These are phyloP conservation scores for Corythornis madagascariensis DNA, from an alignment of 2,113 vertebrate genomes.

Conservation along the genomic window DNA sequence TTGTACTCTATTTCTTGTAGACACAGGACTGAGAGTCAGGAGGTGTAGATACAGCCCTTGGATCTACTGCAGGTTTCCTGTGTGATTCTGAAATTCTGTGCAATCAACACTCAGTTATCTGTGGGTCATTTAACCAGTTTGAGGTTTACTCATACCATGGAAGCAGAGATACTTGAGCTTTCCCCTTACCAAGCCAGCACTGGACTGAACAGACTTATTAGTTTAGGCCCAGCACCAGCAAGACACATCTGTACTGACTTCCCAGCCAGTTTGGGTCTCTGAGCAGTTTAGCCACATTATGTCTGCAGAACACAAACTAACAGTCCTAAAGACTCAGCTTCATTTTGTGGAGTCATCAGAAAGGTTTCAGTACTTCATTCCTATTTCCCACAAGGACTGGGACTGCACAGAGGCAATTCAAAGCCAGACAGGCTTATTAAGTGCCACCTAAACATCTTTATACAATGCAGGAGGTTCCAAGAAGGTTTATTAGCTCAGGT, in stretches of 20 bases:
- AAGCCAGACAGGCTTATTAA: background rate
- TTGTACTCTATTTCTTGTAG: background rate
- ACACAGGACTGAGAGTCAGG: background rate
- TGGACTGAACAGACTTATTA: background rate
- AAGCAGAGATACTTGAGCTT: background rate
- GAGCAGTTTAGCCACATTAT: background rate
- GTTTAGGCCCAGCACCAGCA: background rate
- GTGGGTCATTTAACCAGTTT: background rate
- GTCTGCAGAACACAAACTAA: background rate
- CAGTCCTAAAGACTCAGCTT: background rate
- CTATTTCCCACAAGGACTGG: background rate
- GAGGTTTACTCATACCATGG: background rate
- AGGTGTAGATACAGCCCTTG: background rate
- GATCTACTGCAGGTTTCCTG: background rate
- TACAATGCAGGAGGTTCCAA: background rate
- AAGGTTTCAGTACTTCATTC: background rate
- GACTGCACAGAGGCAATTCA: background rate
- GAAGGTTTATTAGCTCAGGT: conserved; percentile 2
- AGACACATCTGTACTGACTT: conserved; percentile 11
- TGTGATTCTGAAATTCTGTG: background rate
- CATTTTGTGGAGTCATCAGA: background rate
- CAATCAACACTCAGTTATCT: background rate
- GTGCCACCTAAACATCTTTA: conserved; percentile 8
- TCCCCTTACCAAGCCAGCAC: background rate
- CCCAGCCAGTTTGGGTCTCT: background rate